A percentile compares a stretch with the other conserved stretches of the same genome.
Evolutionary conservation across 2,797 vertebrate species (phyloP).

Genomic region (Phyllotis vaccarum): DNA sequence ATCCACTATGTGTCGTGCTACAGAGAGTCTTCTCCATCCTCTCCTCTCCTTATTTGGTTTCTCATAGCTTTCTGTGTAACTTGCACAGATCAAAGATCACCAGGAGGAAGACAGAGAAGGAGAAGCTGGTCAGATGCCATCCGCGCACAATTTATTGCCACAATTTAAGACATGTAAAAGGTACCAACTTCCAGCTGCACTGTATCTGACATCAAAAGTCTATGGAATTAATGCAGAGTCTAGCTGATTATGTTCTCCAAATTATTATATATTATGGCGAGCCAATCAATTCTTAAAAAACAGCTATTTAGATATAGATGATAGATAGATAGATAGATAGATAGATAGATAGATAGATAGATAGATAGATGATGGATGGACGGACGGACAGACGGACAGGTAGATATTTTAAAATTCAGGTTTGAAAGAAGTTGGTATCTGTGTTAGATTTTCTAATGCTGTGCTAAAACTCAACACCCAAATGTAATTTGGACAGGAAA

Average conservation of each 20-base stretch:
- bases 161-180: conserved; percentile 12
- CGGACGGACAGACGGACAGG: too few relatives aligned
- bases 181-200: background rate
- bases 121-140: background rate
- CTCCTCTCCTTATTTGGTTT: background rate
- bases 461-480: background rate
- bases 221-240: background rate
- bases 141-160: background rate
- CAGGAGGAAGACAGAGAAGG: background rate
- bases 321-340: too few relatives aligned
- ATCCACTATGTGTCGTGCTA: background rate
- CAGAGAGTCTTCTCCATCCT: background rate
- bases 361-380: too few relatives aligned
- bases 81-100: background rate
- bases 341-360: too few relatives aligned
- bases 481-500: background rate
- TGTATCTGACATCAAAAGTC: conserved; percentile 21
- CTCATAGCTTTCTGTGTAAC: background rate
- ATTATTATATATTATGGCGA: background rate
- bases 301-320: background rate
- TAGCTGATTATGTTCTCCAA: background rate
- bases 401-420: too few relatives aligned
- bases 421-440: background rate
- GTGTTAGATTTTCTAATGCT: background rate
- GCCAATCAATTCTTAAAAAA: background rate